phyloP scores from a whole-genome alignment of 1,140 invertebrate genomes.

The Asobara japonica region DNA sequence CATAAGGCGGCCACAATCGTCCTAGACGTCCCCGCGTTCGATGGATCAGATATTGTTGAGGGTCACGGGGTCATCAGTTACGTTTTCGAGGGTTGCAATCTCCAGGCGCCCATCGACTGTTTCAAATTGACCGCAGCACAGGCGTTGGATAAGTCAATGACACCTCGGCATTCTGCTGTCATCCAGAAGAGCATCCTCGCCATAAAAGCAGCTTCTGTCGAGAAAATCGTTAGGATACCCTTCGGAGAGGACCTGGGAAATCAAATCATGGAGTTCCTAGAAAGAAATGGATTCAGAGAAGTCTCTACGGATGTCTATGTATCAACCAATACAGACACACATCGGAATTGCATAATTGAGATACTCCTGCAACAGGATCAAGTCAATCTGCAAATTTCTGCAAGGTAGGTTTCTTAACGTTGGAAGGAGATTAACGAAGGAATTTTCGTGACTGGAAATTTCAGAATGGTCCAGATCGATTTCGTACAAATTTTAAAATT shows the following conservation, averaged over 20 bases:
- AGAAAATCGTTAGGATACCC: conserved; percentile 43
- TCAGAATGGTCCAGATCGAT: not conserved
- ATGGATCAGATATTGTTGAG: conserved; percentile 30
- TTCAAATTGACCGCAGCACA: conserved; percentile 41
- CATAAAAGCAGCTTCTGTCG: conserved; percentile 49
- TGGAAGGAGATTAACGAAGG: too few relatives aligned
- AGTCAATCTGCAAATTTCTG: conserved; percentile 43
- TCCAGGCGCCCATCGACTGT: conserved; percentile 47
- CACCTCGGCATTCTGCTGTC: conserved; percentile 36
- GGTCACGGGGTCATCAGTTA: conserved; percentile 52
- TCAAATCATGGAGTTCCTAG: conserved; percentile 42
- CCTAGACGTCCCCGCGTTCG: conserved; percentile 54
- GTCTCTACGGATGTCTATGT: conserved; percentile 41
- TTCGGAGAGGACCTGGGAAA: conserved; percentile 20
- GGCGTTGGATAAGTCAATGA: conserved; percentile 39
- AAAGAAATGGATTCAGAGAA: conserved; percentile 43
- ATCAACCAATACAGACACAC: conserved; percentile 34
- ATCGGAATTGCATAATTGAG: conserved; percentile 53
- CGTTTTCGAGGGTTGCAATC: conserved; percentile 45
- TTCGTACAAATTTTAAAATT: too few relatives aligned
- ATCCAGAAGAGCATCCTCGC: conserved; percentile 42
- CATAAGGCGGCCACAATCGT: conserved; percentile 46
- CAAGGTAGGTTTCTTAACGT: conserved; percentile 48
- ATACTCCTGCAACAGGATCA: conserved; percentile 35
- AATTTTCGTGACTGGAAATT: not conserved